Base-by-base conservation (phyloP, 2,797 vertebrate genomes). In the Neosalanx taihuensis region DNA sequence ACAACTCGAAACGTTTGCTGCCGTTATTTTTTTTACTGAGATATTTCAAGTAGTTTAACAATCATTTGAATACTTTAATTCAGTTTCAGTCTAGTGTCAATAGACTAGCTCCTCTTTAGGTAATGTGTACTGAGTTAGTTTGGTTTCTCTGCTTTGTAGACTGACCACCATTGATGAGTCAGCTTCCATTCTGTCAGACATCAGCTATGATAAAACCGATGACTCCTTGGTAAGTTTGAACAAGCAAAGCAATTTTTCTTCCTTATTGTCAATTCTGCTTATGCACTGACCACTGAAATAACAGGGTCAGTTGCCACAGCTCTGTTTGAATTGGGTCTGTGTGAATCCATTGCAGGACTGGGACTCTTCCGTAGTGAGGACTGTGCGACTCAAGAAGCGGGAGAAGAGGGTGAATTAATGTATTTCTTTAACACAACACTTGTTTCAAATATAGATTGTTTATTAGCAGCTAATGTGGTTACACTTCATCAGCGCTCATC, bases 201-300 rank as follows among this genome's bases (percentile, higher is more conserved):
- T 98, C 91, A 99, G 98, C 91, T 99, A 95, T 83, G 98, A 99
- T 89, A 97, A 98, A 92, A 96, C 96, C 0, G 96, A 98, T 76
- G 97, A 99, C 83, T 99, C 97, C 3, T 81, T 97, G 85, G 98
- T 99, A 94, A 88, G 89, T 62, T 49, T 26, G 18, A 7, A 13
- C 3, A 46, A 46, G 10, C 41, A 46, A 18, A 35, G 33, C 31
- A 31, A 7, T 30, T 64, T 4, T 2, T 0, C 49, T 72, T 46
- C 26, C 1, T 58, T 46, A 13, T 12, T 46, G 41, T 46, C 41
- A 9, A 46, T 46, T 46, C 2, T 46, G 12, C 41, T 46, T 46
- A 46, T 13, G 10, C 41, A 1, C 10, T 10, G 41, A 46, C 41
- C 41, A 46, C 41, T 3, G 41, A 9, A 46, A 46, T 46, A 1